Evolutionary conservation across 2,888 invertebrate genomes (phyloP), one percentile per base, ranked within the genome.

Genomic region (Drosophila suboccidentalis): DNA sequence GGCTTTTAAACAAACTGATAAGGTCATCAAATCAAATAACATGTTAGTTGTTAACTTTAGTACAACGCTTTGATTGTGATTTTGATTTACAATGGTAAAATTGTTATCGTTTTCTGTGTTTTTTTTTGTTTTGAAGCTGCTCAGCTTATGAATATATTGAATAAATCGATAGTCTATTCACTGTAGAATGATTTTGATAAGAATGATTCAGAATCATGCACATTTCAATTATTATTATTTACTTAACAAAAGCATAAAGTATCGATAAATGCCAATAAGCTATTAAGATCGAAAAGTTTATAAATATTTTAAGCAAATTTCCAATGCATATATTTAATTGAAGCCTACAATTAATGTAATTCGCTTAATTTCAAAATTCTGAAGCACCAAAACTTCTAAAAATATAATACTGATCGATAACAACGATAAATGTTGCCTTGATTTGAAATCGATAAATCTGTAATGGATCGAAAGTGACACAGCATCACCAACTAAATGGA

Each of bases 31-130:
- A 71, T 26, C 51, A 71, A 86, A 65, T 29, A 71, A 75, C 75
- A 69, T 71, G 57, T 67, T 64, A 78, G 63, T 82, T 87, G 86
- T 82, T 82, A 85, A 69, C 69, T 57, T 65, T 65, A 44, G 61
- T 51, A 65, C 71, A 85, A 67, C 71, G 78, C 85, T 75, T 78
- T 78, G 75, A 81, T 87, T 84, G 61, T 81, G 82, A 76, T 73
- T 85, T 75, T 70, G 79, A 76, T 78, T 76, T 78, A 78, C 70
- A 65, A 44, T 60, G 50, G 17, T 9, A 10, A 43, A 50, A 47
- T 57, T 50, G 44, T 73, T 73, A 68, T 75, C 71, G 53, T 10
- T 0, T 34, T 41, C 32, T 39, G 59, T 29, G 39, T 47, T n/a
- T 22, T 51, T n/a, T n/a, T n/a, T n/a, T n/a, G n/a, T n/a, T n/a